Conservation (phyloP, 2,113 vertebrate genomes). For the Oncorhynchus mykiss region DNA sequence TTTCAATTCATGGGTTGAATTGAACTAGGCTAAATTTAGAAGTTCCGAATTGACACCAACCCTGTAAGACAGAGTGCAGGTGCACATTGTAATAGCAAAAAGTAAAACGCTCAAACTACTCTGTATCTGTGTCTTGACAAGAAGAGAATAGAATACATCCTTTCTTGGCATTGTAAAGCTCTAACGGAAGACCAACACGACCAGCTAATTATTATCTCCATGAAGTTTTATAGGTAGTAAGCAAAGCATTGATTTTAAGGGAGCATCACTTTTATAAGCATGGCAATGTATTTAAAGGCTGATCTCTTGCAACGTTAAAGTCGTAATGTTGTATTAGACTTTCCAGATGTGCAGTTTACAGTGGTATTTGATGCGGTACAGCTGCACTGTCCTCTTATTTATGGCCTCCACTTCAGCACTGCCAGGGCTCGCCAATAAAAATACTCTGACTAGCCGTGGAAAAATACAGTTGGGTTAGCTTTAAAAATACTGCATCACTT, state of each 20-base stretch:
- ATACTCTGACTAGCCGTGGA: constrained; percentile 53
- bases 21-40: too few species aligned
- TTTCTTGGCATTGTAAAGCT: constrained; percentile 8
- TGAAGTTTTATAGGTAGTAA: constrained; percentile 4
- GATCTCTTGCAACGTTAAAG: constrained; percentile 52
- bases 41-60: too few species aligned
- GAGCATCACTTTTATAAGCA: constrained; percentile 23
- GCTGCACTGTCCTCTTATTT: constrained; percentile 63
- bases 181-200: constrained; percentile 10
- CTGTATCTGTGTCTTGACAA: neutral
- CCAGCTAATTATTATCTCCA: constrained; percentile 29
- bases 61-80: constrained; percentile 9
- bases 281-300: constrained; percentile 48
- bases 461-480: constrained; percentile 42
- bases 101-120: constrained; percentile 10
- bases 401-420: constrained; percentile 45
- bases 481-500: neutral
- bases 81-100: constrained; percentile 14
- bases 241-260: constrained; percentile 14
- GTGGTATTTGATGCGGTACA: constrained; percentile 59
- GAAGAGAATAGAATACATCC: neutral
- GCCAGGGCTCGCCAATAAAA: constrained; percentile 60
- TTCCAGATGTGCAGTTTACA: constrained; percentile 70
- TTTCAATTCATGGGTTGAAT: too few species aligned
- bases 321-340: constrained; percentile 57